Percentiles rank a stretch among this genome's conserved stretches.
phyloP scores from a whole-genome alignment of 2,113 vertebrate genomes.

The Burhinus oedicnemus region DNA sequence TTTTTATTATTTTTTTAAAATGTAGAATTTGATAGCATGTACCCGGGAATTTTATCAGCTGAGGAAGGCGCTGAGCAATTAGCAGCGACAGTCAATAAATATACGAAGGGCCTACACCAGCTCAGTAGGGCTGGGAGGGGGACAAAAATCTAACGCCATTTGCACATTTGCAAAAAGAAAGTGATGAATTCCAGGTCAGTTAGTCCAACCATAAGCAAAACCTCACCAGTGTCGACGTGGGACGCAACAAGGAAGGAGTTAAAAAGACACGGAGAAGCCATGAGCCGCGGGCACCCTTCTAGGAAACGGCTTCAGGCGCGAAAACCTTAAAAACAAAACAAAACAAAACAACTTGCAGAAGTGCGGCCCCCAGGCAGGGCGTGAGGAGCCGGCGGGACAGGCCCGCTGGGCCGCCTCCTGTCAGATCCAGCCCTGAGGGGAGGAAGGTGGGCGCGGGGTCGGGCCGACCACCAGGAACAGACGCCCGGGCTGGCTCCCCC shows the following conservation, averaged over 20 bases:
- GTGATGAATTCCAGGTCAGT: not conserved
- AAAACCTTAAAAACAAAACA: not conserved
- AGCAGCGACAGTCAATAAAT: not conserved
- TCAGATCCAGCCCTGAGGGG: not conserved
- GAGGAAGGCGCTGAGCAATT: rapidly evolving
- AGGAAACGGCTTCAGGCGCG: not conserved
- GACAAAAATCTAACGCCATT: not conserved
- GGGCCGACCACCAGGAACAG: no score
- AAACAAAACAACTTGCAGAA: no score
- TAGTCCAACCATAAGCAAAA: not conserved
- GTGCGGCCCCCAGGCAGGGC: no score
- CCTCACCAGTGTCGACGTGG: not conserved
- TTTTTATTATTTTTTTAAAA: not conserved
- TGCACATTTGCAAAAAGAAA: not conserved
- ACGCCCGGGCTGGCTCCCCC: not conserved
- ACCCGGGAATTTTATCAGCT: not conserved
- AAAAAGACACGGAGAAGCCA: no score
- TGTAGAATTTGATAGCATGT: not conserved
- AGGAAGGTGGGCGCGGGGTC: not conserved
- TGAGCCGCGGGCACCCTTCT: not conserved
- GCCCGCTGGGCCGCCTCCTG: not conserved
- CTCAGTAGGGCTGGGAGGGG: rapidly evolving
- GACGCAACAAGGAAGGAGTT: not conserved
- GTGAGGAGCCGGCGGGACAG: no score
- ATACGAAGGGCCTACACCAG: no score